phyloP scores from a whole-genome alignment of 2,113 vertebrate genomes.

The Cephalopterus ornatus region DNA sequence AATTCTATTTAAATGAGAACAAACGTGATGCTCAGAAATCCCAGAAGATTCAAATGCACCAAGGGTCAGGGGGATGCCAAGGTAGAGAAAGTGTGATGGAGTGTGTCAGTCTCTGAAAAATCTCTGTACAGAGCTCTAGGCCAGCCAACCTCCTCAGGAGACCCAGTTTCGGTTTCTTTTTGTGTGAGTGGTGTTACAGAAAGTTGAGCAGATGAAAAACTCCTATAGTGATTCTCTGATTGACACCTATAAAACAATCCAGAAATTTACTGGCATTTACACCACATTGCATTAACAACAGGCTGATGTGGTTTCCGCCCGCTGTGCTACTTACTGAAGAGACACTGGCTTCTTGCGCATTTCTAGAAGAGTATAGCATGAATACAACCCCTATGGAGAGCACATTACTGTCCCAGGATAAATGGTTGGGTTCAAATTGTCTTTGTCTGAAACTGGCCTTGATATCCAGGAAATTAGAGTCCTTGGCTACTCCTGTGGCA shows the following conservation, averaged over 20 bases:
- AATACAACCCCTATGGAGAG: background rate
- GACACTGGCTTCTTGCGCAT: background rate
- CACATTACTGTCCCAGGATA: background rate
- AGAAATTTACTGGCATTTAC: background rate
- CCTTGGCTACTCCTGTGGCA: background rate
- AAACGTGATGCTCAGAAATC: background rate
- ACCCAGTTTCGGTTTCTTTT: background rate
- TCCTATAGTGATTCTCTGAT: background rate
- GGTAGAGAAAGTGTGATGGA: background rate
- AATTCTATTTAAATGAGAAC: background rate
- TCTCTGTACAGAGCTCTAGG: background rate
- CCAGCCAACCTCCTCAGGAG: background rate
- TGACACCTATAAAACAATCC: background rate
- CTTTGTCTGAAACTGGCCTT: background rate
- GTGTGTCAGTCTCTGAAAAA: background rate
- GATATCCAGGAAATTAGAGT: background rate
- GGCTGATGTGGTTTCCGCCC: background rate
- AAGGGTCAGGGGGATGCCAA: rapidly evolving
- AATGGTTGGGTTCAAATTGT: background rate
- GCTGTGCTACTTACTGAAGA: background rate
- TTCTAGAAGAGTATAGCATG: background rate
- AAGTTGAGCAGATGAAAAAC: background rate
- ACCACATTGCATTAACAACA: background rate
- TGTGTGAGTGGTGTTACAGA: background rate
- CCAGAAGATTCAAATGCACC: background rate